phyloP scores from a whole-genome alignment of 1,140 invertebrate genomes.

The Bacillus rossius region DNA sequence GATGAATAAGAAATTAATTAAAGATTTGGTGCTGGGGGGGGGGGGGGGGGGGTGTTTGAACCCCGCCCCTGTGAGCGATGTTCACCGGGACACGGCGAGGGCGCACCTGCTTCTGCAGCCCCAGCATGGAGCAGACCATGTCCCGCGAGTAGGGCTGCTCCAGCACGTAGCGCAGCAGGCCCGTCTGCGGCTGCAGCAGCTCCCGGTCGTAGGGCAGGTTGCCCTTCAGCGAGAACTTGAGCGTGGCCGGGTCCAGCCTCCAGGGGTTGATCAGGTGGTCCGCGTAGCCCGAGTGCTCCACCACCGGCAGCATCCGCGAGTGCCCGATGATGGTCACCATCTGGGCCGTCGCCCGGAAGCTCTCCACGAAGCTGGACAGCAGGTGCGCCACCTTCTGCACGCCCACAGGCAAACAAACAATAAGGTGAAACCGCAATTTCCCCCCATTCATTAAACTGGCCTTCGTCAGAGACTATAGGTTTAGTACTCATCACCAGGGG shows the following conservation, averaged over 20 bases:
- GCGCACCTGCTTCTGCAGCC: constrained; percentile 80
- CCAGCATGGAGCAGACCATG: constrained; percentile 93
- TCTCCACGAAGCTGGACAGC: constrained; percentile 84
- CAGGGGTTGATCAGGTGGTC: constrained; percentile 87
- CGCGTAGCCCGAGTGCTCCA: constrained; percentile 83
- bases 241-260: constrained; percentile 79
- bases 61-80: no score
- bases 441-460: no score
- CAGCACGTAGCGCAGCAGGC: constrained; percentile 81
- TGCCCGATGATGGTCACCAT: constrained; percentile 93
- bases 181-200: constrained; percentile 83
- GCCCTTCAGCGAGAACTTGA: constrained; percentile 87
- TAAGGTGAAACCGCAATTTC: no score
- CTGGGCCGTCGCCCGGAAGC: constrained; percentile 86
- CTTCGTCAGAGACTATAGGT: no score
- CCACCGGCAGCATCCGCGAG: constrained; percentile 85
- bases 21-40: no score
- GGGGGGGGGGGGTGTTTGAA: no score
- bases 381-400: constrained; percentile 74
- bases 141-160: constrained; percentile 94
- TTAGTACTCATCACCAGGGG: no score
- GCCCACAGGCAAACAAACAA: not conserved
- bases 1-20: no score
- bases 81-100: no score
- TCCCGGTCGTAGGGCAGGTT: constrained; percentile 89